These are phyloP conservation scores for Scaptomyza tumidula DNA, from an alignment of 2,888 invertebrate genomes.

Conservation along the genomic window DNA sequence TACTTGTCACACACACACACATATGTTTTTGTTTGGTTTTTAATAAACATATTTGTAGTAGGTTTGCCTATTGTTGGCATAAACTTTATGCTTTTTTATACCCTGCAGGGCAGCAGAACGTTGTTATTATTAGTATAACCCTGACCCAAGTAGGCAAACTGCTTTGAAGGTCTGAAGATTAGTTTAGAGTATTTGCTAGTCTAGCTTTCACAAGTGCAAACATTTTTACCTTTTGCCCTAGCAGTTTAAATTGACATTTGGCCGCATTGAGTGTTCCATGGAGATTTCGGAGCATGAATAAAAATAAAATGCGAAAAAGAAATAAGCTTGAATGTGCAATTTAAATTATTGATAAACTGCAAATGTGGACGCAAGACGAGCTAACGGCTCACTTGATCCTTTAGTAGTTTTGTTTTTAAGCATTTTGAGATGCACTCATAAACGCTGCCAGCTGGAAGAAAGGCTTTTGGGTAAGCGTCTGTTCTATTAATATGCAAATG, in stretches of 20 bases:
- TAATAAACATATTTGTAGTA: conserved; percentile 4
- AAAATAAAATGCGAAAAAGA: conserved; percentile 11
- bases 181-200: conserved; percentile 9
- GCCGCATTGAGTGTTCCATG: conserved; percentile 11
- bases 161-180: background rate
- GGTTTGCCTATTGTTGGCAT: conserved; percentile 15
- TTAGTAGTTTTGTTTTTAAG: conserved; percentile 20
- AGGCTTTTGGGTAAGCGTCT: conserved; percentile 30
- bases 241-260: conserved; percentile 46
- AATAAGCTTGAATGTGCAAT: conserved; percentile 56
- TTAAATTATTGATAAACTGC: conserved; percentile 69
- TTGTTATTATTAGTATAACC: background rate
- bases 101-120: background rate
- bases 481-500: conserved; percentile 76
- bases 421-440: conserved; percentile 43
- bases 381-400: conserved; percentile 2
- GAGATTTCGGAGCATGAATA: conserved; percentile 35
- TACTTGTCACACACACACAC: background rate
- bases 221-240: conserved; percentile 10
- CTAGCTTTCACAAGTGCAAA: no score
- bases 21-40: background rate
- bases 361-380: conserved; percentile 19
- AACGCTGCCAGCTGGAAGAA: conserved; percentile 41
- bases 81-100: conserved; percentile 26
- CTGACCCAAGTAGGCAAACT: background rate